These are phyloP conservation scores for Sarcophaga rosellei DNA, from an alignment of 2,888 invertebrate species.

Conservation along the genomic window DNA sequence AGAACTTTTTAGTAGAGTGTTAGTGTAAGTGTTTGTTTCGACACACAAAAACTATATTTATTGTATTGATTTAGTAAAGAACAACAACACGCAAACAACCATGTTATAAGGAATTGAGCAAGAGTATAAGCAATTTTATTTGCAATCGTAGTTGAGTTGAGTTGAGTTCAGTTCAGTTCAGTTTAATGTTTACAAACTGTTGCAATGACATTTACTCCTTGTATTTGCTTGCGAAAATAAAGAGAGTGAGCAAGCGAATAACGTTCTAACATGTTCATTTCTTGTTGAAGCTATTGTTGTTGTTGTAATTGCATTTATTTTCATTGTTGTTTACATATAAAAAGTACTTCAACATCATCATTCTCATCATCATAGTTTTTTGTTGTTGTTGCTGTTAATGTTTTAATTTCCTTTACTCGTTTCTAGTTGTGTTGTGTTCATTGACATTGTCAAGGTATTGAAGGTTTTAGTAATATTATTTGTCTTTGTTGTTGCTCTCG, in stretches of 20 bases:
- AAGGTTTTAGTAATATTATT: slow-evolving; percentile 35
- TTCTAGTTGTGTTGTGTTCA: slow-evolving; percentile 39
- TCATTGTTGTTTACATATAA: slow-evolving; percentile 17
- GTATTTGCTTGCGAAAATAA: not conserved
- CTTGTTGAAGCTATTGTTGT: slow-evolving; percentile 7
- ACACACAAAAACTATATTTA: not conserved
- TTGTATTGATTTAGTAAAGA: slow-evolving; percentile 12
- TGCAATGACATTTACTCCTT: slow-evolving; percentile 21
- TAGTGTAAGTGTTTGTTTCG: not conserved
- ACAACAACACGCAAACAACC: not conserved
- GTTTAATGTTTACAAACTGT: slow-evolving; percentile 42
- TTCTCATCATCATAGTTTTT: not conserved
- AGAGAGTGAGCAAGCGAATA: not conserved
- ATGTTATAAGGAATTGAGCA: not conserved
- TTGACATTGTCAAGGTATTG: slow-evolving; percentile 64
- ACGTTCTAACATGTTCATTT: not conserved
- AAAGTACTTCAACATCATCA: not conserved
- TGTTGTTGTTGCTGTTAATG: not conserved
- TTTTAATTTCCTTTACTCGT: not conserved
- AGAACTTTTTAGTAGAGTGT: not conserved
- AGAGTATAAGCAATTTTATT: not conserved
- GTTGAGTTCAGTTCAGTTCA: not conserved
- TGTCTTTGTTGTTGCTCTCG: not conserved
- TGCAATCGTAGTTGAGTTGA: not conserved
- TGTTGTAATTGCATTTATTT: slow-evolving; percentile 8